These are phyloP conservation scores for Metopia argyrocephala DNA, from an alignment of 2,888 invertebrate genomes.

Conservation along the genomic window DNA sequence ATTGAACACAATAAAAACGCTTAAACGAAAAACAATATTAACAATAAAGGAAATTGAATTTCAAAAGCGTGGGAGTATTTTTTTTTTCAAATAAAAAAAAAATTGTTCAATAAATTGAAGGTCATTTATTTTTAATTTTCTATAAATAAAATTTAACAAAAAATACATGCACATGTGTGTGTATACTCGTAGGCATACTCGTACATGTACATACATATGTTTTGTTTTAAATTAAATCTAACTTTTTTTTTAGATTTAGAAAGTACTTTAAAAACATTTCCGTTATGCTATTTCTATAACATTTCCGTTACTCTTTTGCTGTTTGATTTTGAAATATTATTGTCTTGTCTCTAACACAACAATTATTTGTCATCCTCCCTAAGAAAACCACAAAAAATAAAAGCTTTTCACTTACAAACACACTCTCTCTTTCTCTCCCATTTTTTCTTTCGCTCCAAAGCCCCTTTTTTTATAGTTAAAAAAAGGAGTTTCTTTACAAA, in stretches of 20 bases:
- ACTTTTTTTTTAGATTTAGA: slow-evolving; percentile 8
- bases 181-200: too few species aligned
- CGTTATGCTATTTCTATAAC: background rate
- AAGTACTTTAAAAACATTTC: background rate
- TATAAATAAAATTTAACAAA: slow-evolving; percentile 15
- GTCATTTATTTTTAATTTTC: slow-evolving; percentile 54
- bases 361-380: background rate
- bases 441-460: background rate
- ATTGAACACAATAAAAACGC: slow-evolving; percentile 51
- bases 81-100: slow-evolving; percentile 9
- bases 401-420: background rate
- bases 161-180: too few species aligned
- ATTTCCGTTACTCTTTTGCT: slow-evolving; percentile 55
- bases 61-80: slow-evolving; percentile 52
- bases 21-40: background rate
- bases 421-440: background rate
- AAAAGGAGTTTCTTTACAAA: background rate
- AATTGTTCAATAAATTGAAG: slow-evolving; percentile 36
- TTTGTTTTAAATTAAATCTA: too few species aligned
- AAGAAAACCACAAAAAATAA: background rate
- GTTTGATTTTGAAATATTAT: background rate
- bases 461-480: background rate
- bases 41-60: slow-evolving; percentile 39
- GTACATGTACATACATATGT: too few species aligned
- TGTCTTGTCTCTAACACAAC: slow-evolving; percentile 24